These are phyloP conservation scores for Orientallactaga bullata DNA, from an alignment of 2,113 vertebrate species.

Conservation along the genomic window DNA sequence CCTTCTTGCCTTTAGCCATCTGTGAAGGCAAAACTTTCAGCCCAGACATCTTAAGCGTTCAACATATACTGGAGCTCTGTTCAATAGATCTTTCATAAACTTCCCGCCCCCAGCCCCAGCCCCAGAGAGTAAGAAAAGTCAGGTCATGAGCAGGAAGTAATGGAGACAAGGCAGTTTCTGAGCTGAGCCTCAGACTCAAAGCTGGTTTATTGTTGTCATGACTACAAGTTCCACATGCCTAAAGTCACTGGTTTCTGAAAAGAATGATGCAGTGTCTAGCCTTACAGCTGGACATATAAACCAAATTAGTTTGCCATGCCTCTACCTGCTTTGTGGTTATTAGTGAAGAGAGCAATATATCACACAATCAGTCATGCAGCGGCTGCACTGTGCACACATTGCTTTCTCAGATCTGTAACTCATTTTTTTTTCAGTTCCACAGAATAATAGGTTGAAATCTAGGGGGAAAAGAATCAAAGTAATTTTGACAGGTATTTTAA, in stretches of 20 bases:
- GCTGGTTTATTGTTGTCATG: conserved; percentile 89
- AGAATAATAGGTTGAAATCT: conserved; percentile 79
- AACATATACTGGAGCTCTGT: conserved; percentile 71
- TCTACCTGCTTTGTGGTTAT: conserved; percentile 90
- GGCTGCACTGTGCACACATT: conserved; percentile 79
- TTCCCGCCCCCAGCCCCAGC: conserved; percentile 81
- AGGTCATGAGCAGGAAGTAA: conserved; percentile 87
- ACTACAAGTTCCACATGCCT: conserved; percentile 87
- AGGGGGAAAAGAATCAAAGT: not conserved
- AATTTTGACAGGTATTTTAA: conserved; percentile 68
- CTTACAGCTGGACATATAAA: conserved; percentile 91
- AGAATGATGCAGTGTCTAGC: conserved; percentile 93
- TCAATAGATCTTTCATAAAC: conserved; percentile 90
- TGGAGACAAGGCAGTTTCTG: conserved; percentile 90
- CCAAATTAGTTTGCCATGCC: conserved; percentile 89
- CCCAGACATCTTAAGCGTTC: conserved; percentile 77
- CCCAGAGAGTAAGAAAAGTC: conserved; percentile 82
- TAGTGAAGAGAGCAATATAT: conserved; percentile 89
- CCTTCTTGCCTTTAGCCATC: conserved; percentile 70
- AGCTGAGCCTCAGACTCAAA: conserved; percentile 81
- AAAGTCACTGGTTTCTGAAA: conserved; percentile 87
- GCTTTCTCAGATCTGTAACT: conserved; percentile 79
- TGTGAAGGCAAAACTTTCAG: conserved; percentile 78
- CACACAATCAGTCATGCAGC: conserved; percentile 85
- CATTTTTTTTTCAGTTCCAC: conserved; percentile 71